These are phyloP conservation scores for Aelia acuminata DNA, from an alignment of 2,888 invertebrate species.

Conservation along the genomic window DNA sequence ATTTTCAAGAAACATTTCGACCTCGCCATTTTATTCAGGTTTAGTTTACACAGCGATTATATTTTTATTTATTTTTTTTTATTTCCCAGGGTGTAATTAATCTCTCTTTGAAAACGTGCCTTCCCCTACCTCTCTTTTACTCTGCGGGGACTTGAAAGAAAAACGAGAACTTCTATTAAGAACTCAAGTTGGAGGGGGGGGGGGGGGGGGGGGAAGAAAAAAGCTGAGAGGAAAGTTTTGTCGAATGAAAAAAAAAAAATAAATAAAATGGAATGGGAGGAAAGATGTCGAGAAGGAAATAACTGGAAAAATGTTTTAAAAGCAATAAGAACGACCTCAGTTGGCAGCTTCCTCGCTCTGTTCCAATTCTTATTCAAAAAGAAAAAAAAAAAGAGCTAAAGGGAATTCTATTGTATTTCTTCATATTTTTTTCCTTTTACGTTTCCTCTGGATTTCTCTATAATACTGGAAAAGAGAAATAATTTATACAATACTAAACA, in stretches of 20 bases:
- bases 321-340: slow-evolving; percentile 27
- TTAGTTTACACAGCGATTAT: neutral
- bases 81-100: neutral
- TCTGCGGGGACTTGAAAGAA: slow-evolving; percentile 18
- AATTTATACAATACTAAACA: neutral
- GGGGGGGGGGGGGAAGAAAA: neutral
- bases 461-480: neutral
- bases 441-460: neutral
- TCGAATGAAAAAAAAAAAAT: slow-evolving; percentile 19
- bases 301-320: slow-evolving; percentile 38
- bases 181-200: neutral
- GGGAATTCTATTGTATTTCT: slow-evolving; percentile 28
- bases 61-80: slow-evolving; percentile 3
- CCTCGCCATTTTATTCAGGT: neutral
- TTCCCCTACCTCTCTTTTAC: neutral
- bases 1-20: neutral
- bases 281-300: slow-evolving; percentile 37
- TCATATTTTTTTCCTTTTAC: neutral
- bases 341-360: slow-evolving; percentile 20
- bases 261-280: slow-evolving; percentile 6
- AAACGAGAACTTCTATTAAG: slow-evolving; percentile 37
- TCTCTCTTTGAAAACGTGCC: slow-evolving; percentile 10
- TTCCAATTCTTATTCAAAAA: slow-evolving; percentile 27
- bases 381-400: neutral
- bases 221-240: slow-evolving; percentile 11